Evolutionary conservation across 1,140 invertebrate genomes (phyloP).

Genomic region (Stegodyphus dumicola): DNA sequence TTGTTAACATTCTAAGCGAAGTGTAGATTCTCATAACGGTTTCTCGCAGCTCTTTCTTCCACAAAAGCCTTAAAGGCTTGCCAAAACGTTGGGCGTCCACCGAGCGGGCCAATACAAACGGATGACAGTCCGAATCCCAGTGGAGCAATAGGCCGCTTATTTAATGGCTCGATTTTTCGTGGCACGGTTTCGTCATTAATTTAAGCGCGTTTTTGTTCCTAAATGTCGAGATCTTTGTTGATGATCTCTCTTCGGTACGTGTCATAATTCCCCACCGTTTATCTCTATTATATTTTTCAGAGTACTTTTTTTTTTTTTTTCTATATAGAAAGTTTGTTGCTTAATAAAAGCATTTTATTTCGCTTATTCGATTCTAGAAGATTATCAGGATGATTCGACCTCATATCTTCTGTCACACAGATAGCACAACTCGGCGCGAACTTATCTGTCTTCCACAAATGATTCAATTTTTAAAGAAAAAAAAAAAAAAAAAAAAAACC

Average conservation of each 20-base stretch:
- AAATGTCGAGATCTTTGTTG: slow-evolving; percentile 25
- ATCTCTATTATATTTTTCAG: too few relatives aligned
- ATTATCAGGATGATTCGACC: too few relatives aligned
- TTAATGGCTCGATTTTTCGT: slow-evolving; percentile 41
- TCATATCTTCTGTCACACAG: too few relatives aligned
- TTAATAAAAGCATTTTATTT: too few relatives aligned
- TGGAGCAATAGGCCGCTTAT: slow-evolving; percentile 21
- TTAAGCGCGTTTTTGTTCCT: slow-evolving; percentile 41
- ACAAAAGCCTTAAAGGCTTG: neutral
- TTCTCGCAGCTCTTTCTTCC: neutral
- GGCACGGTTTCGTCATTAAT: slow-evolving; percentile 22
- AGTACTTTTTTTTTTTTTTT: too few relatives aligned
- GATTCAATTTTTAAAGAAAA: too few relatives aligned
- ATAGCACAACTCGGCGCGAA: too few relatives aligned
- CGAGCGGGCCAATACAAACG: neutral
- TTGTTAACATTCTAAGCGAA: neutral
- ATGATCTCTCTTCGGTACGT: neutral
- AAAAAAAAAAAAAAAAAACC: too few relatives aligned
- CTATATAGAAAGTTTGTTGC: too few relatives aligned
- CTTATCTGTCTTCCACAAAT: too few relatives aligned
- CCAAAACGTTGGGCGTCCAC: neutral
- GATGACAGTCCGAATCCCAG: slow-evolving; percentile 16
- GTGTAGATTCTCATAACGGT: neutral
- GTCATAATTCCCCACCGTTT: too few relatives aligned
- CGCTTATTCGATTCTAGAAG: too few relatives aligned